phyloP scores from a whole-genome alignment of 2,888 invertebrate species.

The Phrixothrix hirtus region DNA sequence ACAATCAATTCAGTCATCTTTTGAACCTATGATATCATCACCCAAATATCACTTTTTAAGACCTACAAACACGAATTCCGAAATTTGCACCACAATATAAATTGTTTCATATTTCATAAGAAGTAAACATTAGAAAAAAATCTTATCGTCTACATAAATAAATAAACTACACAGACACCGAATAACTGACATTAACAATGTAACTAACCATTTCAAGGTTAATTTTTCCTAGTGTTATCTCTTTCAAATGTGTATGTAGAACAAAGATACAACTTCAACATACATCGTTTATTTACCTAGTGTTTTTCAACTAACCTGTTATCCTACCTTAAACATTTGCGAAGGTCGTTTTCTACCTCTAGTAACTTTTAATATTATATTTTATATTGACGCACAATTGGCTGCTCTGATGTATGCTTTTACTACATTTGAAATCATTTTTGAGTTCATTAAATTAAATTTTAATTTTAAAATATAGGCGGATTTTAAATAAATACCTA shows the following conservation, averaged over 20 bases:
- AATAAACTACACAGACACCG: conserved; percentile 9
- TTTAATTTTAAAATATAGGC: too few relatives aligned
- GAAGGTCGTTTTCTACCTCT: conserved; percentile 13
- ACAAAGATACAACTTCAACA: conserved; percentile 7
- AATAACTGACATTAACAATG: conserved; percentile 13
- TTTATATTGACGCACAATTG: too few relatives aligned
- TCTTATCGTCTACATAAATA: conserved; percentile 27
- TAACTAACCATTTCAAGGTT: conserved; percentile 13
- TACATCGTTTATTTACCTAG: conserved; percentile 1
- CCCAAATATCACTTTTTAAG: conserved; percentile 8
- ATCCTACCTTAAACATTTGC: conserved; percentile 7
- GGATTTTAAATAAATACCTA: too few relatives aligned
- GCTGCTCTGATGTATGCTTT: too few relatives aligned
- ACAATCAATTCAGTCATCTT: conserved; percentile 55
- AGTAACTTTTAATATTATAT: too few relatives aligned
- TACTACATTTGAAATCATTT: too few relatives aligned
- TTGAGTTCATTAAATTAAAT: too few relatives aligned
- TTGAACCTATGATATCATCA: conserved; percentile 15
- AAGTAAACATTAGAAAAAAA: conserved; percentile 9
- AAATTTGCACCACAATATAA: not conserved
- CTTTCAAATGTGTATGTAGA: not conserved
- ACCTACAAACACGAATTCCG: conserved; percentile 1
- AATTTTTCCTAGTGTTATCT: conserved; percentile 8
- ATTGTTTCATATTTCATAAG: not conserved
- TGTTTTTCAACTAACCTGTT: conserved; percentile 12